Percentiles rank a stretch among this genome's conserved stretches.
phyloP scores from a whole-genome alignment of 2,113 vertebrate species.

The Erythrocercus mccallii region DNA sequence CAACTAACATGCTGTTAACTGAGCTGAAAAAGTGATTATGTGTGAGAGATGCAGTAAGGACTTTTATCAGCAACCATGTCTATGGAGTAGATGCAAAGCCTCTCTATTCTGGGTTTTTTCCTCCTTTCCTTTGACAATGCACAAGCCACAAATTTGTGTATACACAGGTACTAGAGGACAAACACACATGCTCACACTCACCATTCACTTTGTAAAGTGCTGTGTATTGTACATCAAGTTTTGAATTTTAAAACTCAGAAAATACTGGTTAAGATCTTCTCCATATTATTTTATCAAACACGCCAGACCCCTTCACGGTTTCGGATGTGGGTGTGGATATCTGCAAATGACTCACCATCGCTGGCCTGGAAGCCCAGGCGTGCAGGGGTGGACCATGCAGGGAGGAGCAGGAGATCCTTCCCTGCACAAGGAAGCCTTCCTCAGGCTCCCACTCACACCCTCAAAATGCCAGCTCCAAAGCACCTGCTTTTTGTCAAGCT shows the following conservation, averaged over 20 bases:
- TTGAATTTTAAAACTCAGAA: not conserved
- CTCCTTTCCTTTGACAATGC: not conserved
- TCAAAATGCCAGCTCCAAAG: not conserved
- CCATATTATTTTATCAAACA: not conserved
- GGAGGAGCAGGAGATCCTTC: not conserved
- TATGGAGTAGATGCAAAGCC: not conserved
- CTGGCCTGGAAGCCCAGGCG: not conserved
- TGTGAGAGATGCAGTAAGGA: not conserved
- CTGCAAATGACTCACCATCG: not conserved
- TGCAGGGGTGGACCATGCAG: not conserved
- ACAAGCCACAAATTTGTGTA: not conserved
- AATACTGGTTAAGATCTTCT: not conserved
- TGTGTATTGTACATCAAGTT: rapidly evolving
- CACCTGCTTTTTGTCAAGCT: not conserved
- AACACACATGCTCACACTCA: not conserved
- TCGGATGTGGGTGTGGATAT: not conserved
- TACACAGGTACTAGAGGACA: not conserved
- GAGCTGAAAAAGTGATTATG: not conserved
- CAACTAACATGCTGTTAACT: not conserved
- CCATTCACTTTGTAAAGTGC: not conserved
- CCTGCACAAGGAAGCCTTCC: not conserved
- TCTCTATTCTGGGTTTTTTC: not conserved
- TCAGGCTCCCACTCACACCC: not conserved
- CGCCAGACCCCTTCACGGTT: not conserved
- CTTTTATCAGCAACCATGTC: not conserved